Evolutionary conservation across 2,113 vertebrate species (phyloP).

Genomic region (Hyla sarda): DNA sequence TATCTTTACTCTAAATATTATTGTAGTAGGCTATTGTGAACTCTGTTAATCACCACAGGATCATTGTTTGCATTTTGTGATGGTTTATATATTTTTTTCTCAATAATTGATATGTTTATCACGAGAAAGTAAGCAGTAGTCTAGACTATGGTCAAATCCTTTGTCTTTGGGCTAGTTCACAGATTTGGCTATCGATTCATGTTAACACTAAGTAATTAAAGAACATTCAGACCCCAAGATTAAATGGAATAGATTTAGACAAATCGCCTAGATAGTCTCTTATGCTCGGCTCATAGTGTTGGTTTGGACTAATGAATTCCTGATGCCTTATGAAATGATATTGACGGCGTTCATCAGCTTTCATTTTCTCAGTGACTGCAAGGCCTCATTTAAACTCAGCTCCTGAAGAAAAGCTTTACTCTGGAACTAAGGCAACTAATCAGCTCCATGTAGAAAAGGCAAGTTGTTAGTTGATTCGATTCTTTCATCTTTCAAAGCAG

Average conservation of each 20-base stretch:
- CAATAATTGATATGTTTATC: too few relatives aligned
- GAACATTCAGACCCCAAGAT: neutral
- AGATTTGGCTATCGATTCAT: neutral
- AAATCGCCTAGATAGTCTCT: neutral
- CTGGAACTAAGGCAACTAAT: slow-evolving; percentile 59
- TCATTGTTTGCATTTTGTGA: too few relatives aligned
- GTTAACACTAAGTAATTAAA: neutral
- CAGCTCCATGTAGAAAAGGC: slow-evolving; percentile 46
- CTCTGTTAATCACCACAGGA: too few relatives aligned
- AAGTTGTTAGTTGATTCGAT: slow-evolving; percentile 58
- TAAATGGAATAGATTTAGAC: slow-evolving; percentile 8
- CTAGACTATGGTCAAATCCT: neutral
- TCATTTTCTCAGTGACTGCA: slow-evolving; percentile 49
- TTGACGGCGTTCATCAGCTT: slow-evolving; percentile 48
- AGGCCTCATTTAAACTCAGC: slow-evolving; percentile 41
- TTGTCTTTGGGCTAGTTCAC: neutral
- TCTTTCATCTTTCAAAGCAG: slow-evolving; percentile 61
- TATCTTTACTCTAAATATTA: too few relatives aligned
- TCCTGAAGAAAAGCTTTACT: slow-evolving; percentile 29
- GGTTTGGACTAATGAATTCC: slow-evolving; percentile 44
- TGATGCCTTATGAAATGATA: slow-evolving; percentile 45
- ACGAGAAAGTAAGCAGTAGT: too few relatives aligned
- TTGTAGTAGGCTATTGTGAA: too few relatives aligned
- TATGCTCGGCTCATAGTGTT: neutral
- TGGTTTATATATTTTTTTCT: too few relatives aligned